Conservation (phyloP, 1,140 invertebrate genomes). For the Acromyrmex heyeri region DNA sequence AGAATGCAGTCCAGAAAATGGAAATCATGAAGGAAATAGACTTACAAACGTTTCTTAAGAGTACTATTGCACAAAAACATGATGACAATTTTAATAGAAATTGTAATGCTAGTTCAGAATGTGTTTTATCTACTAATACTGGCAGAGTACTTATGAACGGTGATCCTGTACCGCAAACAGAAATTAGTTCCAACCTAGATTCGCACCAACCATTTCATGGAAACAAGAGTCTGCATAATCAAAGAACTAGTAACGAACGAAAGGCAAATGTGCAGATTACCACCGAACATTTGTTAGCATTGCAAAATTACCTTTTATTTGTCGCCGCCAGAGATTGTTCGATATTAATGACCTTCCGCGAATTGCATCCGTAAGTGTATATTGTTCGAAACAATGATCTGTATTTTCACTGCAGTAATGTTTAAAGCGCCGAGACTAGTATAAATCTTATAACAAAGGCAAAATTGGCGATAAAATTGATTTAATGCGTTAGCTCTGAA, state of each 20-base stretch:
- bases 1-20: slow-evolving; percentile 27
- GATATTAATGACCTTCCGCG: slow-evolving; percentile 87
- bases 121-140: slow-evolving; percentile 19
- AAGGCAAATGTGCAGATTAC: slow-evolving; percentile 31
- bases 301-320: slow-evolving; percentile 87
- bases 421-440: neutral
- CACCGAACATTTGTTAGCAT: slow-evolving; percentile 68
- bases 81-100: slow-evolving; percentile 17
- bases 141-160: neutral
- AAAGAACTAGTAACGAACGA: slow-evolving; percentile 16
- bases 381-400: slow-evolving; percentile 19
- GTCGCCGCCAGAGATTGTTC: slow-evolving; percentile 88
- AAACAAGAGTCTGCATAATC: slow-evolving; percentile 9
- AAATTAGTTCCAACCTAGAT: slow-evolving; percentile 28
- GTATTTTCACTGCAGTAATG: slow-evolving; percentile 1
- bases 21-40: neutral
- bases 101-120: neutral
- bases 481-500: neutral
- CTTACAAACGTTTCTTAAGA: slow-evolving; percentile 10
- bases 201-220: slow-evolving; percentile 15
- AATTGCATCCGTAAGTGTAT: slow-evolving; percentile 80
- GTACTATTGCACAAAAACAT: neutral
- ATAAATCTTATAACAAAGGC: slow-evolving; percentile 24
- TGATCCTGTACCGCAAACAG: slow-evolving; percentile 9
- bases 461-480: slow-evolving; percentile 33